Evolutionary conservation across 2,797 vertebrate species (phyloP).

Genomic region (Limnodromus scolopaceus): DNA sequence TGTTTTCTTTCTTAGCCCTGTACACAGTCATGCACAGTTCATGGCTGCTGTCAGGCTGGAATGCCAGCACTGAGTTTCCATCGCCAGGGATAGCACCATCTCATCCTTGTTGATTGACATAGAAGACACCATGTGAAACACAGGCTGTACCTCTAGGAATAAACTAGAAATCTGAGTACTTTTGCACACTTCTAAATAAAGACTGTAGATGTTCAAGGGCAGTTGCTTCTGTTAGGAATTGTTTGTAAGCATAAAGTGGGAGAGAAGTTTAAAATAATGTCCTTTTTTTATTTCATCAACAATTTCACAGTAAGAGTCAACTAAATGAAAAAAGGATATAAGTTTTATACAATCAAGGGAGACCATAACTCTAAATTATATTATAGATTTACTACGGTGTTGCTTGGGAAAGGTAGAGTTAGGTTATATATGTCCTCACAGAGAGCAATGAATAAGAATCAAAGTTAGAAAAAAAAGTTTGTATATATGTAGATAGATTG

Average conservation of each 20-base stretch:
- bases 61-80: not conserved
- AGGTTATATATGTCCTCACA: not conserved
- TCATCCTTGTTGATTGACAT: not conserved
- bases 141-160: not conserved
- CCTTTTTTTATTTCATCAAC: not conserved
- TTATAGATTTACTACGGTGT: not conserved
- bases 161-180: not conserved
- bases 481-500: not conserved
- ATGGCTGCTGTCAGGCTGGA: not conserved
- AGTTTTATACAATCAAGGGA: not conserved
- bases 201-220: not conserved
- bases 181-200: not conserved
- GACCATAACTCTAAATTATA: not conserved
- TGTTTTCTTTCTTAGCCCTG: not conserved
- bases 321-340: not conserved
- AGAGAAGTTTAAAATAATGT: not conserved
- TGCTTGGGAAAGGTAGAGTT: not conserved
- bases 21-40: not conserved
- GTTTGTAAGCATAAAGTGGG: not conserved
- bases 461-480: not conserved
- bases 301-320: not conserved
- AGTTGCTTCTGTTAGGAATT: not conserved
- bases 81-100: not conserved
- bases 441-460: not conserved
- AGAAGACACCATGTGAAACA: not conserved